Base-by-base conservation (phyloP, 2,888 invertebrate genomes). In the Therioaphis trifolii region DNA sequence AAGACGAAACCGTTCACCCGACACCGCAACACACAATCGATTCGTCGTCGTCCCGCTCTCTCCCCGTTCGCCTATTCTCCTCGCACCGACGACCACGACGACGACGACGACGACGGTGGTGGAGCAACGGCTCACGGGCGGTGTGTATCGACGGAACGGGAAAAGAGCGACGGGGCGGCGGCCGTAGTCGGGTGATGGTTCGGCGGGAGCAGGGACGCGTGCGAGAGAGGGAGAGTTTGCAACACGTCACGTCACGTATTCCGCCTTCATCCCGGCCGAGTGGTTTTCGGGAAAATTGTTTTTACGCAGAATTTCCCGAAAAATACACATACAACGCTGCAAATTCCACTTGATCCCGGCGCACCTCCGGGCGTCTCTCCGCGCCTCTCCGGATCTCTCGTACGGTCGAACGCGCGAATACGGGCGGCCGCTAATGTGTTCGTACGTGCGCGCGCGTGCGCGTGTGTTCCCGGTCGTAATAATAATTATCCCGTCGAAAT, bases 261-360 rank as follows among this genome's bases (percentile, higher is more conserved):
- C 27, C 58, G 27, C 18, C 29, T 74, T 74, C 12, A 43, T 29
- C 75, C 27, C 58, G 61, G 58, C 40, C 58, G 24, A 74, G 55
- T 55, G 55, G 55, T 74, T 74, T 74, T 55, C 21, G 74, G 49
- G n/a, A n/a, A 49, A 27, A 49, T 72, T 72, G 49, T 72, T 72
- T 72, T 72, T 21, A 43, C 40, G 11, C 40, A 24, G 75, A 46
- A 40, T 75, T 49, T 58, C 43, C 75, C 46, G 46, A 18, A 43
- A 43, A 75, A 43, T n/a, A n/a, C 18, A 18, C 58, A 18, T 12
- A 12, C 15, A 11, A 12, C 55, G 4, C 74, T n/a, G 21, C 24
- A 75, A 75, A 58, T 75, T 75, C 35, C 18, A 40, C 74, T 75
- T 24, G 74, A 75, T 75, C 74, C 55, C n/a, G 2, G 12, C 29